phyloP scores from a whole-genome alignment of 2,113 vertebrate species.

The Anolis sagrei region DNA sequence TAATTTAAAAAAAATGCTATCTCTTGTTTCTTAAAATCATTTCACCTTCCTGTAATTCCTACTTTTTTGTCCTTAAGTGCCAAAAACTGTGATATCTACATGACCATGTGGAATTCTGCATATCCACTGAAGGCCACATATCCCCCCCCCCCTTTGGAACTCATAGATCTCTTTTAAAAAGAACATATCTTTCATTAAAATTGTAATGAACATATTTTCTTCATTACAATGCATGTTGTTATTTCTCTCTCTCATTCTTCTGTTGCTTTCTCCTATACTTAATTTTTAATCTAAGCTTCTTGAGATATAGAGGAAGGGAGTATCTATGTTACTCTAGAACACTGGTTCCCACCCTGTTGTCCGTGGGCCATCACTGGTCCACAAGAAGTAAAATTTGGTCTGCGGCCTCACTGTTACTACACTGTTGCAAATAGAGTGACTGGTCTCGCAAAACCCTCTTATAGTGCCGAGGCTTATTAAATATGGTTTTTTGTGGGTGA shows the following conservation, averaged over 20 bases:
- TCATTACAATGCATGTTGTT: not conserved
- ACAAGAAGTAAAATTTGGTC: no score
- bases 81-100: not conserved
- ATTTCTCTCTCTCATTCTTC: no score
- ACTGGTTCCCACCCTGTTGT: no score
- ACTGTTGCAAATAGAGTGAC: no score
- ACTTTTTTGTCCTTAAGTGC: not conserved
- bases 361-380: no score
- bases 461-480: no score
- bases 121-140: not conserved
- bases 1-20: not conserved
- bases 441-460: no score
- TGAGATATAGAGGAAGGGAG: not conserved
- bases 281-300: no score
- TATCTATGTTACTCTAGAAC: not conserved
- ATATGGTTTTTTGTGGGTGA: no score
- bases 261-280: no score
- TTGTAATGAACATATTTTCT: not conserved
- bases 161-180: conserved; percentile 7
- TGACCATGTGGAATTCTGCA: not conserved
- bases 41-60: not conserved
- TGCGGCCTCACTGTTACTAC: no score
- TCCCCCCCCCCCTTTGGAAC: conserved; percentile 5
- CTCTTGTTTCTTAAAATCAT: not conserved
- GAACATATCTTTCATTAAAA: conserved; percentile 16